Evolutionary conservation across 2,888 invertebrate genomes (phyloP), one percentile per base, ranked within the genome.

Genomic region (Epinotia demarniana): DNA sequence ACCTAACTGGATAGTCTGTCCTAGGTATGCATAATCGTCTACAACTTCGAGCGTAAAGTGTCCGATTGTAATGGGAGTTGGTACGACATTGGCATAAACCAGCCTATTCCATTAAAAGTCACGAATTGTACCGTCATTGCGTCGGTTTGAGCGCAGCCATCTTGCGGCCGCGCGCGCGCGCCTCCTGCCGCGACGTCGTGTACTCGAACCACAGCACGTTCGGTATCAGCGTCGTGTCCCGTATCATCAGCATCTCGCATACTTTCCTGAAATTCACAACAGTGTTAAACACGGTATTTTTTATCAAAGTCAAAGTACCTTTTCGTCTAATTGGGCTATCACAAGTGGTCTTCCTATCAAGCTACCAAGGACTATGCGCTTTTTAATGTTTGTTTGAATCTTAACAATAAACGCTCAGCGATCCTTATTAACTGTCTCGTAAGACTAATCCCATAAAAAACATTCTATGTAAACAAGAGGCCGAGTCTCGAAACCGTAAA

Each of bases 201-300:
- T 98, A 98, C 89, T 98, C 98, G 88, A 98, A 98, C 98, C 98
- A 98, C 80, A 98, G 89, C 19, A 98, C 97, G 89, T 98, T 98
- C 39, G 98, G 98, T 87, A 98, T 98, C 75, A 98, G 92, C 0
- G 98, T 98, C 57, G 98, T 98, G 87, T 98, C 98, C 79, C 98
- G 95, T 77, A 98, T 92, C 92, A 98, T 95, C 77, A 98, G 92
- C 89, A 97, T 96, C 92, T 98, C 98, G 75, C 97, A 97, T 80
- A 97, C 91, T 92, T 96, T 97, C 96, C 98, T 98, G 94, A 43
- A 95, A 94, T 77, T 78, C 18, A 61, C 33, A 27, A 60, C 9
- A 0, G 18, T 49, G 9, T 33, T 27, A 1, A 27, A 49, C 23
- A 49, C 5, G 13, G 49, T 49, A 6, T 13, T 13, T 13, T 16